A percentile compares a stretch with the other conserved stretches of the same genome.
Conservation (phyloP, 1,140 invertebrate species). For the Trichonephila clavipes region DNA sequence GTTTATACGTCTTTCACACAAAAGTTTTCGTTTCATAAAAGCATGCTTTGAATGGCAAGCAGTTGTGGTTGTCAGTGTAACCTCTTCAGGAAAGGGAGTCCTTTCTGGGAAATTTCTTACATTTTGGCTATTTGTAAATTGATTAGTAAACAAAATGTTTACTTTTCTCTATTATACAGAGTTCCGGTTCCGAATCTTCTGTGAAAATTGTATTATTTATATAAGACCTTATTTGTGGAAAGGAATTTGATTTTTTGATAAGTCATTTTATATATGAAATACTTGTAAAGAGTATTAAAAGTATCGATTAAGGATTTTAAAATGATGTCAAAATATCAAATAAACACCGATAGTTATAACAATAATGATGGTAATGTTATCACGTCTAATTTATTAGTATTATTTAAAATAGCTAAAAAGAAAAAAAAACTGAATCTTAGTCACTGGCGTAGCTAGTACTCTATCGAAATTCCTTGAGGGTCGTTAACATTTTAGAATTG, state of each 20-base stretch:
- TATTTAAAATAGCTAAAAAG: too few species aligned
- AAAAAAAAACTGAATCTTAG: too few species aligned
- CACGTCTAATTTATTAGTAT: too few species aligned
- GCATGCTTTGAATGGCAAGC: conserved; percentile 63
- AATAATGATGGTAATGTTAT: too few species aligned
- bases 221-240: background rate
- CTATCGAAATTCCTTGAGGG: too few species aligned
- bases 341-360: too few species aligned
- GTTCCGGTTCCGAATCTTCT: background rate
- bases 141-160: conserved; percentile 19
- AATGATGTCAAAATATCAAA: too few species aligned
- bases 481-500: too few species aligned
- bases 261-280: background rate
- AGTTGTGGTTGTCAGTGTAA: background rate
- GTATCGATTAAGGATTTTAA: too few species aligned
- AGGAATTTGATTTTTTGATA: too few species aligned
- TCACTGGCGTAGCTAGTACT: too few species aligned
- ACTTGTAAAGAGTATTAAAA: too few species aligned
- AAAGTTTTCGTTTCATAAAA: conserved; percentile 65
- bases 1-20: conserved; percentile 40
- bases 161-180: background rate
- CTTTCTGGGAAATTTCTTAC: conserved; percentile 2
- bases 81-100: background rate
- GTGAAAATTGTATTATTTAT: background rate
- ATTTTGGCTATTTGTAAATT: background rate